Percentiles rank a stretch among this genome's conserved stretches.
These are phyloP conservation scores for Tortrix viridana DNA, from an alignment of 2,888 invertebrate species.

Conservation along the genomic window DNA sequence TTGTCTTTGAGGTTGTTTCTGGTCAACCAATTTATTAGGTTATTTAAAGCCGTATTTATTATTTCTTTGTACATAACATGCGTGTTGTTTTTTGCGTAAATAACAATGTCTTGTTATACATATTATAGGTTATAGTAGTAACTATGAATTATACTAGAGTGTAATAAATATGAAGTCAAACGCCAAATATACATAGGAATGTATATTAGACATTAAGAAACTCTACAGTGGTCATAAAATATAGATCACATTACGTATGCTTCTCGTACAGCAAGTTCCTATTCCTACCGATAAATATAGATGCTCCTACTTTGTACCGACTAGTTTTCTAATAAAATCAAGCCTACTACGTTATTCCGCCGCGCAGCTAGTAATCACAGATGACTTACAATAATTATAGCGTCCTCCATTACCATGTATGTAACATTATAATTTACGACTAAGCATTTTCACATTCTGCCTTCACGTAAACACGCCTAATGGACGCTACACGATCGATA, in stretches of 20 bases:
- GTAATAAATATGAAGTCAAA: too few species aligned
- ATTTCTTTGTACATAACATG: too few species aligned
- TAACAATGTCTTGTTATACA: too few species aligned
- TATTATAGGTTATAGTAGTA: too few species aligned
- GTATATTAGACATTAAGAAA: too few species aligned
- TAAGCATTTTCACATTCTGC: constrained; percentile 27
- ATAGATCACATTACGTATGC: constrained; percentile 5
- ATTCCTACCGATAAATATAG: constrained; percentile 7
- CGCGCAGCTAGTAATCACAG: constrained; percentile 26
- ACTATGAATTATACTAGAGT: too few species aligned
- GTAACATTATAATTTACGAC: constrained; percentile 23
- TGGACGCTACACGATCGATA: constrained; percentile 48
- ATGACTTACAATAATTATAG: constrained; percentile 34
- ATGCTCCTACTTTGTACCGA: constrained; percentile 14
- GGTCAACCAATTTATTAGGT: too few species aligned
- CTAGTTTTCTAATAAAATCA: constrained; percentile 32
- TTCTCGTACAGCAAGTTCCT: neutral
- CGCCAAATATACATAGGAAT: too few species aligned
- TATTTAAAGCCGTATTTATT: too few species aligned
- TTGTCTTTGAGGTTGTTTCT: too few species aligned
- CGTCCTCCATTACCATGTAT: constrained; percentile 31
- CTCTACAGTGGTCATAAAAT: neutral
- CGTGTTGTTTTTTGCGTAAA: too few species aligned
- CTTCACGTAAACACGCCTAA: constrained; percentile 59
- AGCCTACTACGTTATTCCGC: neutral